Evolutionary conservation across 2,797 vertebrate genomes (phyloP).

Genomic region (Lemur catta): DNA sequence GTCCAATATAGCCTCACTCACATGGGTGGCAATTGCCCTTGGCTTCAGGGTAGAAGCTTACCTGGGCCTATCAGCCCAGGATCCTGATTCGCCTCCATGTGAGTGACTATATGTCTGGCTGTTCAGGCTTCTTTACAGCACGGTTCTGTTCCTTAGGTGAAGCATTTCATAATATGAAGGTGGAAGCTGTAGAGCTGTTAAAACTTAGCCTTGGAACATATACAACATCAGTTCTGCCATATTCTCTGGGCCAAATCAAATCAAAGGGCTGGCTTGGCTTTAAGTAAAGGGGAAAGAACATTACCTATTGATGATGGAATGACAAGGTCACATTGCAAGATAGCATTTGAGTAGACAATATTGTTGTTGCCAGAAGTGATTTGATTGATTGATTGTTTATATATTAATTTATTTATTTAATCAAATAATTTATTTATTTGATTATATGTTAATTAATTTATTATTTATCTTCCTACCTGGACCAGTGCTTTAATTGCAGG

Average conservation of each 20-base stretch:
- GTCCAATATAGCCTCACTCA: background rate
- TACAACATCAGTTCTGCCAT: background rate
- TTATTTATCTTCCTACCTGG: background rate
- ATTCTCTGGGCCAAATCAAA: background rate
- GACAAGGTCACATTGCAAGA: background rate
- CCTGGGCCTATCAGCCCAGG: background rate
- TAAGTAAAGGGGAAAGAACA: background rate
- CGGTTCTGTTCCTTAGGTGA: background rate
- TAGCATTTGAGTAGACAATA: background rate
- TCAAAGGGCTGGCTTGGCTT: background rate
- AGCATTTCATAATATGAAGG: background rate
- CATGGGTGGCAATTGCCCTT: background rate
- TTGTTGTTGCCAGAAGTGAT: background rate
- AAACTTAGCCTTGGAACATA: background rate
- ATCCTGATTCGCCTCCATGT: background rate
- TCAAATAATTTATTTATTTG: too few species aligned
- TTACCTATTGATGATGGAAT: background rate
- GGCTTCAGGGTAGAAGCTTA: background rate
- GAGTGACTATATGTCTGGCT: background rate
- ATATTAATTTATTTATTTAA: background rate
- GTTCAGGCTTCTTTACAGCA: background rate
- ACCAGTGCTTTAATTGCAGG: background rate
- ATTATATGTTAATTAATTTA: too few species aligned
- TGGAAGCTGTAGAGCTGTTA: background rate
- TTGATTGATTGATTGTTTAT: background rate